Evolutionary conservation across 2,113 vertebrate genomes (phyloP), one percentile per base, ranked within the genome.

Genomic region (Microcebus tavaratra): DNA sequence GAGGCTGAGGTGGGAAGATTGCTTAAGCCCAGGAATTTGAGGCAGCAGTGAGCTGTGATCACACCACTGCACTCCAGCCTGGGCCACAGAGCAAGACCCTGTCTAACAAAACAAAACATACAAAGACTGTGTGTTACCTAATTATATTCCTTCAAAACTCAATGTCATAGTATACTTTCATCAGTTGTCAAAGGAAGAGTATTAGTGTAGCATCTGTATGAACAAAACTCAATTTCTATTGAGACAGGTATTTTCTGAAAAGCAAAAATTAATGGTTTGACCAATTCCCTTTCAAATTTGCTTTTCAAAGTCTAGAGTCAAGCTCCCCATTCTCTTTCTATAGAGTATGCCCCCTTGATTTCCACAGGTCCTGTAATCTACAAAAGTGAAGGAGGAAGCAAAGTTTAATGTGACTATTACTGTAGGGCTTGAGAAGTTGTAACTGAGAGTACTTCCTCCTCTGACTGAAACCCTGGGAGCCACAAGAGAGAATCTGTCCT

Each of bases 201-300:
- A 67, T 78, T 82, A 92, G 13, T 10, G 63, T 25, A 81, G 17
- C 88, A 65, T 61, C 23, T 80, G 10, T 45, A 83, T 67, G 67
- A 36, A 7, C 29, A 87, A 95, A 67, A 11, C 5, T 95, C 50
- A 86, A 29, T 79, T 84, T 80, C 53, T 87, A 84, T 88, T 29
- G 12, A 70, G 39, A 87, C 45, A 13, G 21, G 0, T 59, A 55
- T 91, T 92, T 87, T 88, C 70, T 57, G 14, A 95, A 57, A 90
- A 92, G 63, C 21, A 76, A 39, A 87, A 87, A 75, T 90, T 93
- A 88, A 92, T n/a, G 9, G 55, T 75, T 95, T 63, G 21, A 2
- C 70, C 29, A 84, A 83, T 39, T 91, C 8, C n/a, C 31, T 72
- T 91, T 27, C 57, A 65, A 96, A 39, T 36, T 36, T 36, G 36